phyloP scores from a whole-genome alignment of 2,113 vertebrate genomes.

The Carassius gibelio region DNA sequence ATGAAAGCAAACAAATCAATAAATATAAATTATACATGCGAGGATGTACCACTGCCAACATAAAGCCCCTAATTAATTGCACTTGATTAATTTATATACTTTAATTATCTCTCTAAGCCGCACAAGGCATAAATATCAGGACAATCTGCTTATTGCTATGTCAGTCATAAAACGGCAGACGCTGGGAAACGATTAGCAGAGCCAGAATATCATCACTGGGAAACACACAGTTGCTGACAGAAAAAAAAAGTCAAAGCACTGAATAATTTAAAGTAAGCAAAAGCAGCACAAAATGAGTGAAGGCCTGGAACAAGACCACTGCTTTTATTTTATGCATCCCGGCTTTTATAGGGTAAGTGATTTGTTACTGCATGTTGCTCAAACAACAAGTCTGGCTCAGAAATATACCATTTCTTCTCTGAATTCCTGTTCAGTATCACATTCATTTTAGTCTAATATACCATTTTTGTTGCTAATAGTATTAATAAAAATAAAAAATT shows the following conservation, averaged over 20 bases:
- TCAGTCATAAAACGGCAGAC: constrained; percentile 97
- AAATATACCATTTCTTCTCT: neutral
- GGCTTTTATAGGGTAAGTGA: constrained; percentile 63
- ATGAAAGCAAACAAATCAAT: constrained; percentile 99
- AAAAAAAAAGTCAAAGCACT: constrained; percentile 75
- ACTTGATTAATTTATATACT: constrained; percentile 99
- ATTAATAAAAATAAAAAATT: no score
- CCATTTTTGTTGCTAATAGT: no score
- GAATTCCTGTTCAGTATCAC: neutral
- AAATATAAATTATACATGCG: constrained; percentile 99
- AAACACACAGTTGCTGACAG: constrained; percentile 83
- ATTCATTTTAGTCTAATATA: neutral
- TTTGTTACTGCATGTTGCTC: constrained; percentile 56
- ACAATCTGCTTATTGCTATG: constrained; percentile 99
- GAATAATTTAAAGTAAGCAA: constrained; percentile 90
- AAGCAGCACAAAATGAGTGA: constrained; percentile 81
- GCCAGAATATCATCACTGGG: constrained; percentile 80
- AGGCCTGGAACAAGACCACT: constrained; percentile 61
- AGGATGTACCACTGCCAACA: constrained; percentile 98
- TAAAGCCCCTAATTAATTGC: constrained; percentile 99
- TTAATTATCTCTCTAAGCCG: constrained; percentile 99
- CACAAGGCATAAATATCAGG: constrained; percentile 99
- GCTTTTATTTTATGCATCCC: constrained; percentile 65
- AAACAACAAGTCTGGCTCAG: constrained; percentile 44
- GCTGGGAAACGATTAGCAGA: constrained; percentile 90